phyloP scores from a whole-genome alignment of 1,140 invertebrate genomes.

The Ctenoplectra terminalis region DNA sequence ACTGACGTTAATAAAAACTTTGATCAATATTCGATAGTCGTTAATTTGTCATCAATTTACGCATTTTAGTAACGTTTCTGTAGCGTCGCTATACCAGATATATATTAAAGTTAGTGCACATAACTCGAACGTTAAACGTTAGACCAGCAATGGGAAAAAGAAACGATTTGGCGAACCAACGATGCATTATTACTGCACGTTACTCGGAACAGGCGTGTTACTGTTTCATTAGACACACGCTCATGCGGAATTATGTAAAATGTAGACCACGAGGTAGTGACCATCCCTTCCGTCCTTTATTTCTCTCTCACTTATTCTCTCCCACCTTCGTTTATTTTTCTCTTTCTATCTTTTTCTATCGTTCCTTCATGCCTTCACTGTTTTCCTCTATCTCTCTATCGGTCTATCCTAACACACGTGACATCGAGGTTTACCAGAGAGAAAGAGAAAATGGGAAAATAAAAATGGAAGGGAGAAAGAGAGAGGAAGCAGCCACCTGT shows the following conservation, averaged over 20 bases:
- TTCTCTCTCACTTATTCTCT: too few relatives aligned
- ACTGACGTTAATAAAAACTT: too few relatives aligned
- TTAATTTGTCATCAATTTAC: too few relatives aligned
- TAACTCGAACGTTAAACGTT: not conserved
- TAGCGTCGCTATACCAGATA: too few relatives aligned
- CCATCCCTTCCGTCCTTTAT: not conserved
- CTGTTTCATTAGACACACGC: constrained; percentile 53
- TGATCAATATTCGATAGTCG: too few relatives aligned
- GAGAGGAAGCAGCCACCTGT: constrained; percentile 23
- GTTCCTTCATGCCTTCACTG: not conserved
- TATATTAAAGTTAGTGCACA: too few relatives aligned
- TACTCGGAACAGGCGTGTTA: constrained; percentile 60
- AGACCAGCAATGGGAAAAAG: not conserved
- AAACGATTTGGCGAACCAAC: not conserved
- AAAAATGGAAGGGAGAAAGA: too few relatives aligned
- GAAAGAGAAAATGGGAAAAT: not conserved
- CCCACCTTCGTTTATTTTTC: not conserved
- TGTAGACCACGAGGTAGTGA: constrained; percentile 42
- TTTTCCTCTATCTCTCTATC: too few relatives aligned
- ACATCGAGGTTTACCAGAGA: not conserved
- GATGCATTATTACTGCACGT: constrained; percentile 50
- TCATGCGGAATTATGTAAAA: constrained; percentile 62
- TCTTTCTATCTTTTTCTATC: not conserved
- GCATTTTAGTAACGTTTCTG: too few relatives aligned
- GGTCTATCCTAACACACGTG: too few relatives aligned